A percentile compares a stretch with the other conserved stretches of the same genome.
These are phyloP conservation scores for Poecile montanus DNA, from an alignment of 2,797 vertebrate genomes.

Conservation along the genomic window DNA sequence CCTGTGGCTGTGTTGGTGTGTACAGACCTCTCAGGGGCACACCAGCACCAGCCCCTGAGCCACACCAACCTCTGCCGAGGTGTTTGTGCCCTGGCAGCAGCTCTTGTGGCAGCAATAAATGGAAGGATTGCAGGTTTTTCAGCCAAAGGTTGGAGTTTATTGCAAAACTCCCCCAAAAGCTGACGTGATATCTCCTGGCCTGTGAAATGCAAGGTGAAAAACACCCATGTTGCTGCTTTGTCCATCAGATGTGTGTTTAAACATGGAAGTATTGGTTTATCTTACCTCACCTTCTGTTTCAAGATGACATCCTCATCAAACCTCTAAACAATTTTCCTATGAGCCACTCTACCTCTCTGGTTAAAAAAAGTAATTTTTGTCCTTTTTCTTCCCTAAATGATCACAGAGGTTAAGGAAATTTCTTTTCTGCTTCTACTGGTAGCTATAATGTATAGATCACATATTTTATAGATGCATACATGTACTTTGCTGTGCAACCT, in stretches of 20 bases:
- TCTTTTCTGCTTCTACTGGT: background rate
- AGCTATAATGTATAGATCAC: background rate
- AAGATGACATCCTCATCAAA: background rate
- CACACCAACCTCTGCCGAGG: background rate
- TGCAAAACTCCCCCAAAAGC: background rate
- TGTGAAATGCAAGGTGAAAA: background rate
- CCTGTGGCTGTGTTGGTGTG: rapidly evolving
- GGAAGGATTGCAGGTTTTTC: background rate
- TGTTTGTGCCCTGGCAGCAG: background rate
- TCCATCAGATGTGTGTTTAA: background rate
- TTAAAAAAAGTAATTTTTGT: background rate
- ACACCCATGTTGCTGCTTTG: background rate
- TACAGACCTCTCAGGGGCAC: background rate
- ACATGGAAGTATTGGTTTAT: background rate
- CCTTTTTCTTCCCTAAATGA: background rate
- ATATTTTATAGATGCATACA: background rate
- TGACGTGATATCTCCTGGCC: background rate
- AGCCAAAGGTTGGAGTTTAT: background rate
- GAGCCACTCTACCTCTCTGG: rapidly evolving
- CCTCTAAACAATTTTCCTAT: background rate
- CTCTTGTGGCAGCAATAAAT: background rate
- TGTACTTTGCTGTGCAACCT: background rate
- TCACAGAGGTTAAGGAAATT: background rate
- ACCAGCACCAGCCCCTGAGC: background rate
- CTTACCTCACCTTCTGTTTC: background rate